These are phyloP conservation scores for Brienomyrus brachyistius DNA, from an alignment of 2,113 vertebrate genomes.

Conservation along the genomic window DNA sequence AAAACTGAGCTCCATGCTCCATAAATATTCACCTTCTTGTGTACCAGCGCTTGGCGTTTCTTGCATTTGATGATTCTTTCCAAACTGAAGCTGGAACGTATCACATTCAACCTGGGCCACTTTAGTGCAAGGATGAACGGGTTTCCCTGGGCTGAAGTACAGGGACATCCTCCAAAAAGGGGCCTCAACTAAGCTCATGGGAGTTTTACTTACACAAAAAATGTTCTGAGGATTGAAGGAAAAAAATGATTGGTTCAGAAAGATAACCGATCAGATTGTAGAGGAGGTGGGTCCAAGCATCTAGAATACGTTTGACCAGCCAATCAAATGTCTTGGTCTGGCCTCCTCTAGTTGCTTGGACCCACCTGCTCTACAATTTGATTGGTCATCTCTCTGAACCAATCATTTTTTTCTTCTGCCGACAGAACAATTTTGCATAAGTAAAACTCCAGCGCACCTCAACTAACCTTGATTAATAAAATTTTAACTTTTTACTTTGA, in stretches of 20 bases:
- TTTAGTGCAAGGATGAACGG: not conserved
- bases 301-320: no score
- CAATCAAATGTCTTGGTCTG: no score
- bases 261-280: no score
- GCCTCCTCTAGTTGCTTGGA: no score
- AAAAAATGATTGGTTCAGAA: no score
- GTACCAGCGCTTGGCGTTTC: not conserved
- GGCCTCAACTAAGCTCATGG: not conserved
- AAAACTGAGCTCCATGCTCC: slow-evolving; percentile 4
- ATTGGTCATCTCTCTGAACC: no score
- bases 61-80: not conserved
- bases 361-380: no score
- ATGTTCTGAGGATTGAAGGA: no score
- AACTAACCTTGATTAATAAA: not conserved
- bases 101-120: not conserved
- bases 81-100: not conserved
- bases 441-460: not conserved
- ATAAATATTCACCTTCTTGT: slow-evolving; percentile 3
- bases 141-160: not conserved
- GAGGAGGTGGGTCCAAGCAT: no score
- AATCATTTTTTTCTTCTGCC: no score
- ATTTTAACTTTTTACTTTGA: not conserved
- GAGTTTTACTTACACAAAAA: no score
- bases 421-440: no score
- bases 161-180: not conserved